Conservation (phyloP, 2,113 vertebrate genomes). For the Sylvilagus bachmani region DNA sequence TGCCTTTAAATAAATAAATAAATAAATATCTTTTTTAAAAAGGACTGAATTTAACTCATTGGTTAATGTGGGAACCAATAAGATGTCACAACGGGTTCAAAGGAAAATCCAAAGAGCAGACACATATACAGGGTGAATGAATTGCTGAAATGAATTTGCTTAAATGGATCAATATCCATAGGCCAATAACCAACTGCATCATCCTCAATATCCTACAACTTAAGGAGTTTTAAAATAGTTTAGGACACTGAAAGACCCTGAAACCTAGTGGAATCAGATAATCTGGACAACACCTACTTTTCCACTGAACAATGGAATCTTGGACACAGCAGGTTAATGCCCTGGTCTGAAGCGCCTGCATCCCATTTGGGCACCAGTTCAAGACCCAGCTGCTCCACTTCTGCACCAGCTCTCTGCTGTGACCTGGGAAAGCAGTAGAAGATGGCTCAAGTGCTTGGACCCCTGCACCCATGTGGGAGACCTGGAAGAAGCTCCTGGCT, state of each 20-base stretch:
- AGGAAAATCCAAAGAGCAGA: slow-evolving; percentile 42
- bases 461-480: no score
- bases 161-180: slow-evolving; percentile 15
- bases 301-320: slow-evolving; percentile 21
- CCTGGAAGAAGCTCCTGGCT: no score
- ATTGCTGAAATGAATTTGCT: slow-evolving; percentile 29
- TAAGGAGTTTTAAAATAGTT: background rate
- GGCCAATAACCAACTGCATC: background rate
- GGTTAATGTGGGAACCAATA: slow-evolving; percentile 23
- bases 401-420: no score
- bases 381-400: no score
- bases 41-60: background rate
- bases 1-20: no score
- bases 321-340: background rate
- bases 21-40: no score
- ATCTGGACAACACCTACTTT: slow-evolving; percentile 5
- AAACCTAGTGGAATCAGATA: slow-evolving; percentile 39
- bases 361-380: no score
- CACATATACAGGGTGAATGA: slow-evolving; percentile 11
- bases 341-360: no score
- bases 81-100: slow-evolving; percentile 26
- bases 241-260: slow-evolving; percentile 36
- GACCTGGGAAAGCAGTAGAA: no score
- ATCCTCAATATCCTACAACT: background rate
- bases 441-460: no score